Percentiles rank a stretch among this genome's conserved stretches.
phyloP scores from a whole-genome alignment of 2,113 vertebrate genomes.

The Chelonoidis abingdonii region DNA sequence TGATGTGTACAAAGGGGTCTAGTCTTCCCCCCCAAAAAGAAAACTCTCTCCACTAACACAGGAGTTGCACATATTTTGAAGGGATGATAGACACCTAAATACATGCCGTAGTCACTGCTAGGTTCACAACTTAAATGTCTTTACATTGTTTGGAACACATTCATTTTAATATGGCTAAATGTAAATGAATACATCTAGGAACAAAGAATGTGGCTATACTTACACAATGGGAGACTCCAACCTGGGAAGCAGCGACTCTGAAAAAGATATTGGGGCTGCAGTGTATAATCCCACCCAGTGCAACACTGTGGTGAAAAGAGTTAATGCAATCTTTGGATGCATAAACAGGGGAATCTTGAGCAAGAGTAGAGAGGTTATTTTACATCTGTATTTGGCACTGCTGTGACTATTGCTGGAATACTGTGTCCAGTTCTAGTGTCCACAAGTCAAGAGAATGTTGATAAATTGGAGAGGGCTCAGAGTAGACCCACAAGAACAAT shows the following conservation, averaged over 20 bases:
- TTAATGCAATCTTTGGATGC: background rate
- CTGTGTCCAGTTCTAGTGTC: background rate
- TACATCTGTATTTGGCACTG: background rate
- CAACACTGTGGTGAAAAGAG: background rate
- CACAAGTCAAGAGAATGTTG: background rate
- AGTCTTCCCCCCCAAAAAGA: background rate
- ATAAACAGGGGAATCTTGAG: background rate
- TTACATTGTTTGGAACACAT: background rate
- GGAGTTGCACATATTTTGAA: background rate
- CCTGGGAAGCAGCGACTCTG: background rate
- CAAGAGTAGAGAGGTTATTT: background rate
- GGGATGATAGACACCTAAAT: background rate
- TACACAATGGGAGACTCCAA: background rate
- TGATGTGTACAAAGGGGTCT: background rate
- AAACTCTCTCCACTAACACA: background rate
- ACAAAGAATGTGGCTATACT: background rate
- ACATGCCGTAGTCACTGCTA: background rate
- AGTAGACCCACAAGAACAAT: background rate
- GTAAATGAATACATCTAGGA: background rate
- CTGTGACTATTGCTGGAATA: background rate
- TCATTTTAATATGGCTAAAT: background rate
- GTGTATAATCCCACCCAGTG: background rate
- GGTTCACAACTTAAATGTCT: background rate
- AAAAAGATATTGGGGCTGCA: fast-evolving
- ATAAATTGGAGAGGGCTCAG: background rate